These are phyloP conservation scores for Oegoconia quadripuncta DNA, from an alignment of 2,888 invertebrate species.

Conservation along the genomic window DNA sequence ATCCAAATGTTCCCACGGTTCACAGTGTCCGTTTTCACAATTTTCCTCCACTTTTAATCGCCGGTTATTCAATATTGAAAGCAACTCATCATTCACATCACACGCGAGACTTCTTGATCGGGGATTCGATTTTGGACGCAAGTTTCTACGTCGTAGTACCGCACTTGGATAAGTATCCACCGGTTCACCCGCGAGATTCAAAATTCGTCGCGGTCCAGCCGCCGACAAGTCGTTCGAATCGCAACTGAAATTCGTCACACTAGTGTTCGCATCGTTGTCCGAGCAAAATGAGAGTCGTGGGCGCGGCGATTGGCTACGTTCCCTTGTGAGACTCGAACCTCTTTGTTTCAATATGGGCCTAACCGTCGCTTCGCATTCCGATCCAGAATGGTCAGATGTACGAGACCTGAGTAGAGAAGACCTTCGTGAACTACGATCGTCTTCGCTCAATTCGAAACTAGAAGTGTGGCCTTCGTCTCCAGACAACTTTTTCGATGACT, in stretches of 20 bases:
- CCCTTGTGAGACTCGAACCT: constrained; percentile 78
- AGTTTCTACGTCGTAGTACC: constrained; percentile 65
- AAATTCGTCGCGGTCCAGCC: constrained; percentile 69
- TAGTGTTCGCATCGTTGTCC: constrained; percentile 69
- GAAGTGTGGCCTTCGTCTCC: constrained; percentile 80
- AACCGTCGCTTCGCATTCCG: constrained; percentile 78
- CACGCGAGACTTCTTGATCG: constrained; percentile 71
- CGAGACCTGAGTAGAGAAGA: constrained; percentile 77
- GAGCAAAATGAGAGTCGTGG: constrained; percentile 82
- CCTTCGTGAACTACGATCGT: constrained; percentile 76
- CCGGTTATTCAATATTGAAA: constrained; percentile 67
- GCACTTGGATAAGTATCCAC: constrained; percentile 67
- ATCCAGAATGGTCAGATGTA: constrained; percentile 74
- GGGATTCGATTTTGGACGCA: constrained; percentile 62
- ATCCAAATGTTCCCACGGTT: constrained; percentile 40
- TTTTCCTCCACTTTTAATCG: constrained; percentile 69
- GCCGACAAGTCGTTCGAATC: constrained; percentile 68
- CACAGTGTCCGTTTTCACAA: constrained; percentile 55
- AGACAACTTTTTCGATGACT: constrained; percentile 83
- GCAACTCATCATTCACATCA: constrained; percentile 71
- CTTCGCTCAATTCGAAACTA: constrained; percentile 77
- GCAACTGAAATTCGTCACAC: constrained; percentile 67
- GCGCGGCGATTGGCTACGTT: constrained; percentile 80
- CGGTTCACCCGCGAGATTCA: constrained; percentile 56
- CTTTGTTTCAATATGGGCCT: constrained; percentile 83